Conservation (phyloP, 2,113 vertebrate species). For the Chascanopsetta lugubris region DNA sequence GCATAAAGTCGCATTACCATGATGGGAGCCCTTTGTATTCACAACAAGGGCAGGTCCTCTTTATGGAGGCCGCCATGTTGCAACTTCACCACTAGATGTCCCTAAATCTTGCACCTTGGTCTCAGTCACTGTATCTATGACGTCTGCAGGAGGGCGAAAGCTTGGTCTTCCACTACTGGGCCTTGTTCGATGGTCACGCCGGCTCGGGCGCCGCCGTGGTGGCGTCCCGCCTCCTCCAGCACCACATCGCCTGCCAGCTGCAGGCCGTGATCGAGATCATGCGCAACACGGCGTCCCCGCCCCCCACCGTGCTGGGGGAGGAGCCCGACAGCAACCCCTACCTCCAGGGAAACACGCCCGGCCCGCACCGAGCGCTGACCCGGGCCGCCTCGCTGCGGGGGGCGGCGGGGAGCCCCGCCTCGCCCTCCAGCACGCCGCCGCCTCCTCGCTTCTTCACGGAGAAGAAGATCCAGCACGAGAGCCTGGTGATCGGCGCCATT, state of each 20-base stretch:
- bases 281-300: conserved; percentile 81
- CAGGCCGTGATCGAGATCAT: conserved; percentile 91
- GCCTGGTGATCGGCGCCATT: conserved; percentile 94
- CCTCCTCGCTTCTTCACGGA: conserved; percentile 91
- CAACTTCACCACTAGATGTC: too few relatives aligned
- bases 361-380: conserved; percentile 85
- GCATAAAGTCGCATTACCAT: too few relatives aligned
- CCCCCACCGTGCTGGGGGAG: conserved; percentile 91
- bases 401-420: conserved; percentile 85
- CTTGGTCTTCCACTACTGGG: conserved; percentile 94
- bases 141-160: conserved; percentile 80
- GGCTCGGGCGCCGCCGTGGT: conserved; percentile 93
- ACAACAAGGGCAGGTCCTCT: too few relatives aligned
- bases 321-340: conserved; percentile 83
- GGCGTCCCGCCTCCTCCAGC: conserved; percentile 90
- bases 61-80: too few relatives aligned
- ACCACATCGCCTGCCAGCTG: conserved; percentile 91
- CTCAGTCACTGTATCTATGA: too few relatives aligned
- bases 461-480: conserved; percentile 96
- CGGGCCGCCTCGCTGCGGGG: conserved; percentile 91
- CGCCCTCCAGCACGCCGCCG: conserved; percentile 86
- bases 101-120: too few relatives aligned
- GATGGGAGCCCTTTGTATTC: too few relatives aligned
- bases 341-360: conserved; percentile 62
- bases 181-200: conserved; percentile 94